phyloP scores from a whole-genome alignment of 37 sponge, comb jelly and placozoan genomes.

The Halichondria panicea region DNA sequence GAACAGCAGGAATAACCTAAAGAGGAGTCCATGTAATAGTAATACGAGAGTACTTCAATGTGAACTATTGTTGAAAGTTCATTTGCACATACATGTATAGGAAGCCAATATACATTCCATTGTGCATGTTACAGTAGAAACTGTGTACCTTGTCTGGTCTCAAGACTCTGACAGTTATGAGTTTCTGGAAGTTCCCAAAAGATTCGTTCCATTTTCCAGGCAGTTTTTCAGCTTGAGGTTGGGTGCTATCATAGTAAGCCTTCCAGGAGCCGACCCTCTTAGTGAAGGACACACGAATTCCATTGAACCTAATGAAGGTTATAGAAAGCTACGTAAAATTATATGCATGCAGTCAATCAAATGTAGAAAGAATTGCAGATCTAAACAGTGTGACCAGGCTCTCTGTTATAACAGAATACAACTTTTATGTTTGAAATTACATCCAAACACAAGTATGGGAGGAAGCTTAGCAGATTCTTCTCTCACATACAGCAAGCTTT shows the following conservation, averaged over 20 bases:
- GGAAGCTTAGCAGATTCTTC: too few relatives aligned
- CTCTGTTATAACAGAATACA: neutral
- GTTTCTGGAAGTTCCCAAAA: conserved; percentile 81
- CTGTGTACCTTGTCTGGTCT: conserved; percentile 90
- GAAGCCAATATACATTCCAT: too few relatives aligned
- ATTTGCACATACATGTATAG: too few relatives aligned
- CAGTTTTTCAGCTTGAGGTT: conserved; percentile 77
- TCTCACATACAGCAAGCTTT: too few relatives aligned
- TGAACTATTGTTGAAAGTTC: too few relatives aligned
- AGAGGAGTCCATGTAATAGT: neutral
- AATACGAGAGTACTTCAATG: too few relatives aligned
- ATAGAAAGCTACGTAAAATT: neutral
- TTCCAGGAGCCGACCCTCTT: conserved; percentile 68
- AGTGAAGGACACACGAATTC: conserved; percentile 60
- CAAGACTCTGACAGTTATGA: conserved; percentile 85
- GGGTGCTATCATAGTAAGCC: conserved; percentile 83
- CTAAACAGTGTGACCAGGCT: neutral
- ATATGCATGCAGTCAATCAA: neutral
- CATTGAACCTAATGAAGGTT: conserved; percentile 65
- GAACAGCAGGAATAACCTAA: conserved; percentile 88
- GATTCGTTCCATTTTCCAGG: conserved; percentile 77
- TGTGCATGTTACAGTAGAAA: too few relatives aligned
- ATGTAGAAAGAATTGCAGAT: neutral
- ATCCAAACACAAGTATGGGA: too few relatives aligned
- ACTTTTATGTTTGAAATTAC: too few relatives aligned